Evolutionary conservation across 2,113 vertebrate genomes (phyloP).

Genomic region (Shinisaurus crocodilurus): DNA sequence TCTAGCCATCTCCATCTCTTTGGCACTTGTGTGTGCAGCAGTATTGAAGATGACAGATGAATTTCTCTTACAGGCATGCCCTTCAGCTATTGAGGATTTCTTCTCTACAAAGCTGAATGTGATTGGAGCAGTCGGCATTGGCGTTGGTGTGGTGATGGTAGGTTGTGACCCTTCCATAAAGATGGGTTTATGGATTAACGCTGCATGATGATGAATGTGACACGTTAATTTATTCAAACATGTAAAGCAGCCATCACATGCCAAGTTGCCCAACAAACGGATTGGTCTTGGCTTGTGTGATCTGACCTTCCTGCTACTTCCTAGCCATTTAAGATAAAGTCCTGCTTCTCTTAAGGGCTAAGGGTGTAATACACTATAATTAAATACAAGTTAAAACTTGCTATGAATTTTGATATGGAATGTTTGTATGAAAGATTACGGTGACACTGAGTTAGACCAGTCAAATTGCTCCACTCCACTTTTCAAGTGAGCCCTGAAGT

Average conservation of each 20-base stretch:
- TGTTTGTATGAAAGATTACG: not conserved
- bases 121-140: conserved; percentile 88
- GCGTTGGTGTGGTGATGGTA: conserved; percentile 90
- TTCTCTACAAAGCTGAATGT: conserved; percentile 89
- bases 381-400: not conserved
- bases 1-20: no score
- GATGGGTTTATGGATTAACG: not conserved
- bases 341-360: not conserved
- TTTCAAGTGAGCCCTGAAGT: not conserved
- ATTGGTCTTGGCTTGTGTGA: not conserved
- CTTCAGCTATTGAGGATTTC: conserved; percentile 82
- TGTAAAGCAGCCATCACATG: not conserved
- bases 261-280: not conserved
- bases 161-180: conserved; percentile 47
- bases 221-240: not conserved
- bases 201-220: not conserved
- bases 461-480: not conserved
- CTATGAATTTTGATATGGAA: not conserved
- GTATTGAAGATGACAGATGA: not conserved
- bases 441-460: not conserved
- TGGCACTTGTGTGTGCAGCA: not conserved
- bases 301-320: not conserved
- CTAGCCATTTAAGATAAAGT: not conserved
- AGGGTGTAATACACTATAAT: not conserved
- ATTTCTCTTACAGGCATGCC: conserved; percentile 81